phyloP scores from a whole-genome alignment of 2,888 invertebrate genomes.

The Phengaris arion region DNA sequence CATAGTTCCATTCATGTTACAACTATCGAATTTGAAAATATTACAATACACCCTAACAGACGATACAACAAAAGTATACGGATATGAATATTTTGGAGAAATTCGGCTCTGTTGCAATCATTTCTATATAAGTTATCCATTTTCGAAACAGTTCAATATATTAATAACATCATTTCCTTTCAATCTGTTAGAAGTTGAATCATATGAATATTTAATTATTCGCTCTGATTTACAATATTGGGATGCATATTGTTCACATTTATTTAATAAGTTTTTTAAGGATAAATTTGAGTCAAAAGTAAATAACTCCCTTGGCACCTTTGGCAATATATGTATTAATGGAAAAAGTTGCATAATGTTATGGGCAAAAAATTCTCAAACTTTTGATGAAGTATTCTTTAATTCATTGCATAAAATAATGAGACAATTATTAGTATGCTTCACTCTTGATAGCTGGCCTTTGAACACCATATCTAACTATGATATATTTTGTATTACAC shows the following conservation, averaged over 20 bases:
- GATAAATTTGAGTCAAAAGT: slow-evolving; percentile 47
- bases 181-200: slow-evolving; percentile 41
- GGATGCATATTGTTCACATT: slow-evolving; percentile 47
- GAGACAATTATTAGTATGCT: slow-evolving; percentile 51
- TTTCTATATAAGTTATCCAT: slow-evolving; percentile 34
- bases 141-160: slow-evolving; percentile 2
- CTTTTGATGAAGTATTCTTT: slow-evolving; percentile 57
- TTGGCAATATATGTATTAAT: slow-evolving; percentile 38
- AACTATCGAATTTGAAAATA: slow-evolving; percentile 47
- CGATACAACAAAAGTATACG: slow-evolving; percentile 35
- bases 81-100: slow-evolving; percentile 35
- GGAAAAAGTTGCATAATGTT: slow-evolving; percentile 53
- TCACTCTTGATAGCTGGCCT: slow-evolving; percentile 37
- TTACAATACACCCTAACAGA: slow-evolving; percentile 52
- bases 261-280: slow-evolving; percentile 51
- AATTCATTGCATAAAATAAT: slow-evolving; percentile 46
- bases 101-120: slow-evolving; percentile 33
- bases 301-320: slow-evolving; percentile 38
- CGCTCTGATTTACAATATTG: slow-evolving; percentile 39
- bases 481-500: slow-evolving; percentile 50
- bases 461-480: slow-evolving; percentile 37
- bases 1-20: slow-evolving; percentile 47
- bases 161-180: slow-evolving; percentile 36
- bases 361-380: slow-evolving; percentile 53
- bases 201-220: slow-evolving; percentile 51